A percentile compares a stretch with the other conserved stretches of the same genome.
Conservation (phyloP, 2,113 vertebrate species). For the Menura novaehollandiae region DNA sequence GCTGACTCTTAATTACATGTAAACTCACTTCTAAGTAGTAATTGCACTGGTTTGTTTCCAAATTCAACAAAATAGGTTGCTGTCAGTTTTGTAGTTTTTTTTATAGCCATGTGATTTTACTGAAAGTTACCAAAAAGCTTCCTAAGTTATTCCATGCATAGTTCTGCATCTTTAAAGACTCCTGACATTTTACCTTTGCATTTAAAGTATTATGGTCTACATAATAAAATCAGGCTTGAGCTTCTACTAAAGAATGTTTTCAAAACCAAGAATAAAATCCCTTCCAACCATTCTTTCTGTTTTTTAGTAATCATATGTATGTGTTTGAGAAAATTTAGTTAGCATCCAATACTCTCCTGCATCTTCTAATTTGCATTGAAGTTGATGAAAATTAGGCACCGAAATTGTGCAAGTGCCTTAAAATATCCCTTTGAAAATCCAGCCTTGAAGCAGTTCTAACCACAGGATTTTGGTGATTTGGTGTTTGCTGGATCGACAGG, state of each 20-base stretch:
- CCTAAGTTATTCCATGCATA: background rate
- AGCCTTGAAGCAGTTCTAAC: background rate
- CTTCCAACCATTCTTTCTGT: background rate
- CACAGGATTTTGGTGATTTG: background rate
- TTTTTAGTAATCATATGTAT: background rate
- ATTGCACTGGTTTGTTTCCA: background rate
- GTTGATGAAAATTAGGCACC: background rate
- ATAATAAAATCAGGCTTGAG: background rate
- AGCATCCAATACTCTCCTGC: background rate
- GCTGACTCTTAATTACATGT: background rate
- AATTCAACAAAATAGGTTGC: background rate
- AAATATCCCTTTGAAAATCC: background rate
- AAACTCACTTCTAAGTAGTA: background rate
- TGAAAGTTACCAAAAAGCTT: background rate
- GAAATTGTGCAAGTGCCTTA: background rate
- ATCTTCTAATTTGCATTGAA: background rate
- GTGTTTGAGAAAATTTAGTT: background rate
- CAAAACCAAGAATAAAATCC: fast-evolving
- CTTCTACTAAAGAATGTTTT: background rate
- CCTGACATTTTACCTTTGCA: background rate
- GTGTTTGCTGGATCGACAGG: background rate
- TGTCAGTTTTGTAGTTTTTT: background rate
- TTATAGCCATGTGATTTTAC: background rate
- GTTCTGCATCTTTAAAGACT: background rate
- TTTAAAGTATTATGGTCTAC: background rate